Evolutionary conservation across 1,140 invertebrate species (phyloP), one percentile per base, ranked within the genome.

Genomic region (Achatina immaculata): DNA sequence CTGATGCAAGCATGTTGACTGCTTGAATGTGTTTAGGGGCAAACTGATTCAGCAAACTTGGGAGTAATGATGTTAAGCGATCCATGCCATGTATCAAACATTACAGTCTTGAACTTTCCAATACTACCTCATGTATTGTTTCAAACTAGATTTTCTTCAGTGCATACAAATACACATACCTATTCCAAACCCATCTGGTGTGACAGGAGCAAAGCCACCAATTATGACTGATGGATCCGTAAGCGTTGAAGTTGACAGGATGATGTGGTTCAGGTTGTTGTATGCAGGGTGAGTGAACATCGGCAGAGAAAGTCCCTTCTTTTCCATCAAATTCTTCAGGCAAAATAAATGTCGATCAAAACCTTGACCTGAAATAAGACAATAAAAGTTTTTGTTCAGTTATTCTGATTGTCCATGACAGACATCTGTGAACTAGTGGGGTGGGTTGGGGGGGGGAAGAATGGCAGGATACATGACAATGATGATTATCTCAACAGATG

Each of bases 311-410:
- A 84, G 62, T 1, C 87, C 87, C 79, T 94, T 92, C 43, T 87
- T 74, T 88, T 96, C 93, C 0, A 95, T 95, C 31, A 93, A 83
- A 42, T 86, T 85, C 86, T 94, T 94, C 55, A 99, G 89, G 0
- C 94, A 96, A 91, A 98, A 99, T 74, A 99, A 91, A 92, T 99
- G 98, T 40, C 98, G 92, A 92, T 99, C 98, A 91, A 99, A 99
- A 3, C 98, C 98, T 92, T 99, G 95, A 0, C 95, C 94, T 95
- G 84, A 38, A 74, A 72, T 4, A 31, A 34, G 2, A 42, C 24
- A n/a, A n/a, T n/a, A n/a, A n/a, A n/a, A 19, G 31, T 31, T 66
- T 19, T 66, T n/a, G n/a, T n/a, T n/a, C n/a, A n/a, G n/a, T 55
- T 55, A n/a, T 55, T 55, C 14, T 55, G n/a, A 16, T 55, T 55